These are phyloP conservation scores for Oncorhynchus mykiss DNA, from an alignment of 2,113 vertebrate genomes.

Conservation along the genomic window DNA sequence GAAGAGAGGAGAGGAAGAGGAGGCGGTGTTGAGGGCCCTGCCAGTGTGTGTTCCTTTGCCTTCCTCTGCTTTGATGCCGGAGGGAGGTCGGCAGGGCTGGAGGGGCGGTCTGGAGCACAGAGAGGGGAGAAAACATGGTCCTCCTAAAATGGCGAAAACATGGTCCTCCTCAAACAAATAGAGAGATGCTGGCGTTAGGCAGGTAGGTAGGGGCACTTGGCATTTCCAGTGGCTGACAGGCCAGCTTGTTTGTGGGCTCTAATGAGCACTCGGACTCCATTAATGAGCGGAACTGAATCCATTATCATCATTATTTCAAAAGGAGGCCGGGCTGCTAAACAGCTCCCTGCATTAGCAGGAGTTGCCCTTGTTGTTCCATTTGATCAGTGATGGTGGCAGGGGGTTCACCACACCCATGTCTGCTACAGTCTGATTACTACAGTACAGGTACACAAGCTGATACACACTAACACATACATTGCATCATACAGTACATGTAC, in stretches of 20 bases:
- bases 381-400: slow-evolving; percentile 87
- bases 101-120: slow-evolving; percentile 78
- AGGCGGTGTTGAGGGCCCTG: slow-evolving; percentile 6
- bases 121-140: slow-evolving; percentile 87
- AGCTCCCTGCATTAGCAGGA: slow-evolving; percentile 95
- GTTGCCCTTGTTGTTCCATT: slow-evolving; percentile 96
- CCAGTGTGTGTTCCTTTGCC: slow-evolving; percentile 53
- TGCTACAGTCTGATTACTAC: background rate
- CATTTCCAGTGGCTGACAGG: slow-evolving; percentile 93
- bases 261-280: slow-evolving; percentile 99
- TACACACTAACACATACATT: slow-evolving; percentile 8
- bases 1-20: background rate
- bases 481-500: slow-evolving; percentile 18
- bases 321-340: slow-evolving; percentile 92
- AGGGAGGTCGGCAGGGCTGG: slow-evolving; percentile 69
- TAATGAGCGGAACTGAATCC: slow-evolving; percentile 99
- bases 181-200: slow-evolving; percentile 42
- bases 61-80: background rate
- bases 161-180: slow-evolving; percentile 61
- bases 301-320: slow-evolving; percentile 99
- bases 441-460: slow-evolving; percentile 35
- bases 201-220: slow-evolving; percentile 91
- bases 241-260: slow-evolving; percentile 97
- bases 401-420: too few relatives aligned
- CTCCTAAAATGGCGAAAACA: slow-evolving; percentile 81